A percentile compares a stretch with the other conserved stretches of the same genome.
Evolutionary conservation across 2,888 invertebrate species (phyloP).

Genomic region (Eupithecia centaureata): DNA sequence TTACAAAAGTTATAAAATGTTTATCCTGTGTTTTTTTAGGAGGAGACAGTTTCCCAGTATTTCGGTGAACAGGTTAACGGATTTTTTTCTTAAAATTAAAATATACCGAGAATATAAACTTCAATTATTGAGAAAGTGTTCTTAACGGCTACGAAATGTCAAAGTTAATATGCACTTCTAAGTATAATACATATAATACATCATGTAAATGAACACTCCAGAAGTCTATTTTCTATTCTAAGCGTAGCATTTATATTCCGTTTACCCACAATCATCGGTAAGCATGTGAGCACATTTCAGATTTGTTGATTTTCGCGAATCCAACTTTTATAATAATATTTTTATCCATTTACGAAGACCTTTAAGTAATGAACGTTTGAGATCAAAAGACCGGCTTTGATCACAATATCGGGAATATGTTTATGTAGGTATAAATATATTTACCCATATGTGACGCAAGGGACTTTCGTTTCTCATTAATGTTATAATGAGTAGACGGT

Average conservation of each 20-base stretch:
- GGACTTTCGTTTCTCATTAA: slow-evolving; percentile 46
- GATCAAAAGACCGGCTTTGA: slow-evolving; percentile 58
- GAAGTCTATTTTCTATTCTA: neutral
- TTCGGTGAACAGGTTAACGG: neutral
- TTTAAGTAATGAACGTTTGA: slow-evolving; percentile 55
- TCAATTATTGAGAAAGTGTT: neutral
- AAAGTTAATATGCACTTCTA: too few species aligned
- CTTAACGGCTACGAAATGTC: neutral
- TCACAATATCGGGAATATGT: slow-evolving; percentile 52
- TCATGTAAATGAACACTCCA: neutral
- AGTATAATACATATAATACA: too few species aligned
- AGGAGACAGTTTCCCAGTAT: neutral
- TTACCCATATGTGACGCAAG: slow-evolving; percentile 30
- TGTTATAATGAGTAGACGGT: slow-evolving; percentile 38
- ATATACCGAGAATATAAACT: neutral
- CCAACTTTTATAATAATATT: slow-evolving; percentile 34
- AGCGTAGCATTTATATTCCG: neutral
- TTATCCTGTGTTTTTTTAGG: neutral
- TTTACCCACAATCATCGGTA: slow-evolving; percentile 41
- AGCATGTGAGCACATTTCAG: slow-evolving; percentile 26
- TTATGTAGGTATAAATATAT: slow-evolving; percentile 23
- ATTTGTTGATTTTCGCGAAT: slow-evolving; percentile 41
- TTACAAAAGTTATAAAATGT: neutral
- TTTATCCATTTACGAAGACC: slow-evolving; percentile 45
- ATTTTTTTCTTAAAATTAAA: neutral